Conservation (phyloP, 35 echinoderm and acorn worm species). For the Ptychodera flava region DNA sequence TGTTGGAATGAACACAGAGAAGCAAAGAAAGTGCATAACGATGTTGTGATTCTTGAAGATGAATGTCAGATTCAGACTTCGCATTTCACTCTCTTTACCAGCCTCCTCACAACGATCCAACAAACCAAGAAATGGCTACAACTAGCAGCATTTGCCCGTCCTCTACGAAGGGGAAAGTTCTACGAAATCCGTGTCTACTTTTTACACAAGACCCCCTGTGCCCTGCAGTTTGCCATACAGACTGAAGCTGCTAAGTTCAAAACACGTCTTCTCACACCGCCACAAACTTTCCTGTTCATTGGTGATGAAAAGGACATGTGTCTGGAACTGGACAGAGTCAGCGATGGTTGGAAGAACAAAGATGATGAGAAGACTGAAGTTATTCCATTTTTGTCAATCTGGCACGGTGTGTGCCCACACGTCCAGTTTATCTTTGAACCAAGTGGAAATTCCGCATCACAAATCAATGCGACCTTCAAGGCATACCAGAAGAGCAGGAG, state of each 20-base stretch:
- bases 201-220: conserved; percentile 90
- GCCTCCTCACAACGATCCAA: conserved; percentile 15
- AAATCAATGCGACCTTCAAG: conserved; percentile 39
- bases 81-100: conserved; percentile 88
- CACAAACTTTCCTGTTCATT: conserved; percentile 36
- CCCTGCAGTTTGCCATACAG: conserved; percentile 80
- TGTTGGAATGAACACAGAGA: conserved; percentile 32
- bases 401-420: conserved; percentile 72
- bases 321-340: conserved; percentile 43
- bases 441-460: conserved; percentile 20
- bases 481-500: conserved; percentile 31
- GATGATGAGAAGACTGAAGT: conserved; percentile 22
- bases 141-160: conserved; percentile 62
- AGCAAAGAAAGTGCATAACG: conserved; percentile 22
- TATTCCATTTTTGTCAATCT: conserved; percentile 40
- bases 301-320: conserved; percentile 35
- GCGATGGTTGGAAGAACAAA: conserved; percentile 66
- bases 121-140: conserved; percentile 85
- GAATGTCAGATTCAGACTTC: conserved; percentile 74
- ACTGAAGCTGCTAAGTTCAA: conserved; percentile 44
- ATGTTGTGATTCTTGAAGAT: conserved; percentile 21
- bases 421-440: conserved; percentile 80
- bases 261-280: conserved; percentile 37
- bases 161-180: conserved; percentile 29
- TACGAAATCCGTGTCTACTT: conserved; percentile 74